Base-by-base conservation (phyloP, 2,888 invertebrate species). In the Melanotus villosus region DNA sequence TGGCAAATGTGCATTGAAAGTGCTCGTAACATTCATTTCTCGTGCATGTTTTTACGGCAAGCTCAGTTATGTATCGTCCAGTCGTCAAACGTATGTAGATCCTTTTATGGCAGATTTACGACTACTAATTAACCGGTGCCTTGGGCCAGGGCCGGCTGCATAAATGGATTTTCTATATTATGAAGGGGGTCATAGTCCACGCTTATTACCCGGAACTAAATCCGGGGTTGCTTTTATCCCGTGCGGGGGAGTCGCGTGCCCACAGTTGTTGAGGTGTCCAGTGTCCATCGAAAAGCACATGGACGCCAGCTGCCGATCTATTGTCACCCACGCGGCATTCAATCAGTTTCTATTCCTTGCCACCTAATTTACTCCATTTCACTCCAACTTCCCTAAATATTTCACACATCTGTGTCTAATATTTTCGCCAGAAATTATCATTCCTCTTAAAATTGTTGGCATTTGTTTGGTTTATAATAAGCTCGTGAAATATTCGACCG, bases 181-280 rank as follows among this genome's bases (percentile, higher is more conserved):
- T 70, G 70, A 72, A 74, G 71, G 68, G 75, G 75, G 74, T 71
- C 75, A 77, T 76, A 76, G 77, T 73, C 75, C 75, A 76, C 78
- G 79, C 77, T 83, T 82, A 84, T 84, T 83, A 84, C 81, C 83
- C 84, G 84, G 81, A 84, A 84, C 84, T 84, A 84, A 84, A 83
- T 80, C 76, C 76, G 76, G 78, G 77, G 81, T 80, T 81, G 43
- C 65, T 50, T 59, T 68, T 79, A 82, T 81, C 6, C 80, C 80
- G 65, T 67, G 81, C 81, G 83, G 82, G 81, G 82, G 81, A 80
- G 83, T 77, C 76, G 77, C 75, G 77, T 77, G 76, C 79, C 80
- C 23, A 43, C 63, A 71, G 71, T 71, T 68, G 76, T 80, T 78
- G 79, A 80, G 80, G 81, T 78, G 79, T 74, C 80, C 80, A 79